These are phyloP conservation scores for Cacoxenus indagator DNA, from an alignment of 2,888 invertebrate species.

Conservation along the genomic window DNA sequence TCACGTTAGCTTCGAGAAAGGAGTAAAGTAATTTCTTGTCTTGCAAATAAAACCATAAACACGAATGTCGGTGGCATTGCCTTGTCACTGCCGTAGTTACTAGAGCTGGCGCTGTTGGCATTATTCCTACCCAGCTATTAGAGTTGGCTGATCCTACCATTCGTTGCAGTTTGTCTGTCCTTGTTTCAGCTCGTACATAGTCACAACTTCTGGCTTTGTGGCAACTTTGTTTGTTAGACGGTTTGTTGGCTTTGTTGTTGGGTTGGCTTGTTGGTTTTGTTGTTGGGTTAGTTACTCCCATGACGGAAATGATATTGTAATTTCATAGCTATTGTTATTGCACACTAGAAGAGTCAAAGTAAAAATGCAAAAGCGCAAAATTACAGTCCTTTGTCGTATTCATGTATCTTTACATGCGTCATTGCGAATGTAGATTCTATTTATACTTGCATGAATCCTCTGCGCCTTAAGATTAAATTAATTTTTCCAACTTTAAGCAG, in stretches of 20 bases:
- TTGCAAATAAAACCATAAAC: conserved; percentile 52
- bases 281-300: conserved; percentile 45
- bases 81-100: not conserved
- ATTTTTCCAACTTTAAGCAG: too few species aligned
- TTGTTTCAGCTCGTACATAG: conserved; percentile 16
- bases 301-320: conserved; percentile 51
- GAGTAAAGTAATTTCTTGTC: conserved; percentile 44
- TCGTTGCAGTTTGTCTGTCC: not conserved
- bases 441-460: too few species aligned
- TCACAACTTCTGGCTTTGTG: conserved; percentile 12
- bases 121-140: not conserved
- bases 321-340: conserved; percentile 42
- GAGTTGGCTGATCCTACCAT: too few species aligned
- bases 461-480: too few species aligned
- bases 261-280: conserved; percentile 16
- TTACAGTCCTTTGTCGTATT: too few species aligned
- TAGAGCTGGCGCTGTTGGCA: not conserved
- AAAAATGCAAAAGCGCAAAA: not conserved
- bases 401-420: too few species aligned
- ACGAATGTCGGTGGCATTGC: conserved; percentile 27
- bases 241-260: too few species aligned
- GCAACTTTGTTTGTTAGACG: conserved; percentile 15
- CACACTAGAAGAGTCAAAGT: not conserved
- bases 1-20: conserved; percentile 42
- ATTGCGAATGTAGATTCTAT: too few species aligned